Evolutionary conservation across 2,113 vertebrate genomes (phyloP).

Genomic region (Petroica traversi): DNA sequence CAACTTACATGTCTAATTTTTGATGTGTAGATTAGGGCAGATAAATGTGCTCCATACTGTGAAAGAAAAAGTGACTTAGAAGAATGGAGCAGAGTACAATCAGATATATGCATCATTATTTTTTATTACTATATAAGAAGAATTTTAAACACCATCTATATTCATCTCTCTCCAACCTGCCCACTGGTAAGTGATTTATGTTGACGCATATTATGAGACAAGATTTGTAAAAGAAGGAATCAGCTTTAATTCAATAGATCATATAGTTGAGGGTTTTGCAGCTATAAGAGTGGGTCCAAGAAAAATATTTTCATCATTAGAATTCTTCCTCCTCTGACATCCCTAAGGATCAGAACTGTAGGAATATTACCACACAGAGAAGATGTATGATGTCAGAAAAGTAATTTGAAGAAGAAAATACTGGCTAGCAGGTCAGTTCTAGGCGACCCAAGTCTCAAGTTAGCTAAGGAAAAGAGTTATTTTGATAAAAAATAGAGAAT

Average conservation of each 20-base stretch:
- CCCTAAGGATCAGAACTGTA: background rate
- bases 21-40: background rate
- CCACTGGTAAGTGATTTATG: constrained; percentile 42
- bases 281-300: background rate
- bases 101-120: constrained; percentile 37
- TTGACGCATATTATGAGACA: background rate
- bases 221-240: background rate
- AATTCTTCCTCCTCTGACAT: background rate
- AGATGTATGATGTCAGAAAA: background rate
- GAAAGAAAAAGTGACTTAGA: constrained; percentile 41
- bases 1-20: background rate
- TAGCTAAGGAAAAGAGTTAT: background rate
- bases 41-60: background rate
- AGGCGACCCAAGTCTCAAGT: background rate
- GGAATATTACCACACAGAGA: background rate
- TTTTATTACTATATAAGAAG: constrained; percentile 49
- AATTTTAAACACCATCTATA: constrained; percentile 44
- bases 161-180: constrained; percentile 25
- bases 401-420: background rate
- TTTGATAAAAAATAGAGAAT: background rate
- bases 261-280: background rate
- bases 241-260: background rate
- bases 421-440: background rate
- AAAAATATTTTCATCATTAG: background rate
- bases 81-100: constrained; percentile 20